phyloP scores from a whole-genome alignment of 2,113 vertebrate genomes.

The Podilymbus podiceps region DNA sequence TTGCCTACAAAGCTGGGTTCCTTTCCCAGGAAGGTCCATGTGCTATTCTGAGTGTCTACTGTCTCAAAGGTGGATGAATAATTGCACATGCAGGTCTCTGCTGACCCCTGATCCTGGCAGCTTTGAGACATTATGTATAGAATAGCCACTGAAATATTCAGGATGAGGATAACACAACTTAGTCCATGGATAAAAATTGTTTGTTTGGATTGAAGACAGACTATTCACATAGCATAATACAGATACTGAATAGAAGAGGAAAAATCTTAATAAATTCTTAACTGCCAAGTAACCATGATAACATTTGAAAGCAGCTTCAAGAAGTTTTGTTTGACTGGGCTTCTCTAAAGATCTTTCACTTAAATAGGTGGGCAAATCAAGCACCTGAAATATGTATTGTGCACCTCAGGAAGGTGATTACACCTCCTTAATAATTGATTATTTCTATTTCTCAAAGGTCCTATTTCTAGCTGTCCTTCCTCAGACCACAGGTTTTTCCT shows the following conservation, averaged over 20 bases:
- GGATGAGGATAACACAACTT: background rate
- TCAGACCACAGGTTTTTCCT: background rate
- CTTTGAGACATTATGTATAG: background rate
- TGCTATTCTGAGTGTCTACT: background rate
- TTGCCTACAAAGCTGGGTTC: background rate
- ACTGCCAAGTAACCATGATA: background rate
- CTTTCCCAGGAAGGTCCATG: rapidly evolving
- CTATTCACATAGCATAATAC: rapidly evolving
- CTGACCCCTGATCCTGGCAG: background rate
- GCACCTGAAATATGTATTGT: background rate
- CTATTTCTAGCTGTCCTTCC: background rate
- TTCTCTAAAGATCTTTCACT: background rate
- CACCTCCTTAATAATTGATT: background rate
- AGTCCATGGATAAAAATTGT: background rate
- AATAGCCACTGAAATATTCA: background rate
- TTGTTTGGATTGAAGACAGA: background rate
- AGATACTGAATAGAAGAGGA: background rate
- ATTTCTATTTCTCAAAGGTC: background rate
- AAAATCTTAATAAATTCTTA: background rate
- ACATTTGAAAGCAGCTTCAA: background rate
- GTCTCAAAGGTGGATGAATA: background rate
- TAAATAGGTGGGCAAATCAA: background rate
- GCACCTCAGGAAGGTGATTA: background rate
- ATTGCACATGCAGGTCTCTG: background rate
- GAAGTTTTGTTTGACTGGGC: background rate